phyloP scores from a whole-genome alignment of 2,888 invertebrate species.

The Platycnemis pennipes region DNA sequence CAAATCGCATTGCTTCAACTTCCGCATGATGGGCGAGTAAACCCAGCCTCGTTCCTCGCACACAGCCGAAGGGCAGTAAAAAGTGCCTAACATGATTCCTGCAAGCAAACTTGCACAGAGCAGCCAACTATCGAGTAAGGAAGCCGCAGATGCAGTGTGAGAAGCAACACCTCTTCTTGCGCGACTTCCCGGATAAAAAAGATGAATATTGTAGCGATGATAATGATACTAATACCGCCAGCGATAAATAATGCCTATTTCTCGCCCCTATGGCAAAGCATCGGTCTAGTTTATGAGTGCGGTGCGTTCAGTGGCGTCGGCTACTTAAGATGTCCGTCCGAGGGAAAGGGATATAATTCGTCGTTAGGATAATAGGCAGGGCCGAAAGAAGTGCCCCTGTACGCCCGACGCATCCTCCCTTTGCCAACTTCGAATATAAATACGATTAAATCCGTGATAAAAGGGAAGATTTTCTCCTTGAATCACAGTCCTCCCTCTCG shows the following conservation, averaged over 20 bases:
- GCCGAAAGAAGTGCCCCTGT: background rate
- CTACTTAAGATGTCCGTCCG: background rate
- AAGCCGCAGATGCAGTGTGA: background rate
- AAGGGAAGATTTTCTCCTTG: slow-evolving; percentile 31
- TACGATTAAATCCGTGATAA: slow-evolving; percentile 31
- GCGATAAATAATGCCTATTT: background rate
- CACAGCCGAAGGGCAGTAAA: background rate
- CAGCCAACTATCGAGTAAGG: background rate
- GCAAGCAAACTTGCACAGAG: background rate
- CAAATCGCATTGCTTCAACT: background rate
- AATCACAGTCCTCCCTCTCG: background rate
- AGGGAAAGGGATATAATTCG: slow-evolving; percentile 7
- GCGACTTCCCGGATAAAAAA: background rate
- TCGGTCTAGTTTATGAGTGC: slow-evolving; percentile 16
- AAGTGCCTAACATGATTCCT: background rate
- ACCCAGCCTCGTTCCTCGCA: background rate
- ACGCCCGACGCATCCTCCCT: background rate
- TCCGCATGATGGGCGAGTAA: background rate
- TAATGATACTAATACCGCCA: background rate
- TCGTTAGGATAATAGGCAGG: slow-evolving; percentile 22
- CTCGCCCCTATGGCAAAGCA: background rate
- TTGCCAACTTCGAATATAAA: background rate
- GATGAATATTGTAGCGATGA: background rate
- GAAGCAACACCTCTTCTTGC: background rate
- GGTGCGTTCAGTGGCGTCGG: background rate